A percentile compares a stretch with the other conserved stretches of the same genome.
phyloP scores from a whole-genome alignment of 64 coral and sea anemone genomes.

The Acropora tenuis region DNA sequence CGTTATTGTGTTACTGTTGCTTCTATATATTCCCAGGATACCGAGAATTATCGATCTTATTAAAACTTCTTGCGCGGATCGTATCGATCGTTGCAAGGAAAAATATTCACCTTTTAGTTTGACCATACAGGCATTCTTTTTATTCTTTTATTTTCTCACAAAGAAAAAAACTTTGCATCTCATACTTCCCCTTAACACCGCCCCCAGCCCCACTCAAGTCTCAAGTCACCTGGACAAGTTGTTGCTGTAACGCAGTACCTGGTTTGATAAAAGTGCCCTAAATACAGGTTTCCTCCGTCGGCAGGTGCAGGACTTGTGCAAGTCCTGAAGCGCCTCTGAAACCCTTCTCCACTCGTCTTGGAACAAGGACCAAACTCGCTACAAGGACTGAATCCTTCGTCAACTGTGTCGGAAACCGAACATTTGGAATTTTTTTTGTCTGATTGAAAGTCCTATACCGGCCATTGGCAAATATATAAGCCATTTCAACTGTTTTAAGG shows the following conservation, averaged over 20 bases:
- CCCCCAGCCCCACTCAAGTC: no score
- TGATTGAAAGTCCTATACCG: no score
- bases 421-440: no score
- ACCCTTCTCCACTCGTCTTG: slow-evolving; percentile 51
- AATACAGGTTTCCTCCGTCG: slow-evolving; percentile 72
- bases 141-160: no score
- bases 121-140: no score
- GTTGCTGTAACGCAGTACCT: slow-evolving; percentile 36
- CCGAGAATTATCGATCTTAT: no score
- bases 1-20: not conserved
- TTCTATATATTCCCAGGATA: not conserved
- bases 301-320: slow-evolving; percentile 75
- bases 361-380: slow-evolving; percentile 70
- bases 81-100: no score
- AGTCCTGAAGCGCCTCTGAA: slow-evolving; percentile 71
- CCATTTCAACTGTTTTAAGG: not conserved
- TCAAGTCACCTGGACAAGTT: slow-evolving; percentile 65
- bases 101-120: no score
- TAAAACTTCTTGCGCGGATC: no score
- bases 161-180: no score
- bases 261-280: slow-evolving; percentile 66
- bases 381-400: slow-evolving; percentile 75
- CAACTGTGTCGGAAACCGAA: slow-evolving; percentile 27
- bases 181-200: no score
- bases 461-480: not conserved